A percentile compares a stretch with the other conserved stretches of the same genome.
Conservation (phyloP, 2,888 invertebrate genomes). For the Mesorhabditis spiculigera region DNA sequence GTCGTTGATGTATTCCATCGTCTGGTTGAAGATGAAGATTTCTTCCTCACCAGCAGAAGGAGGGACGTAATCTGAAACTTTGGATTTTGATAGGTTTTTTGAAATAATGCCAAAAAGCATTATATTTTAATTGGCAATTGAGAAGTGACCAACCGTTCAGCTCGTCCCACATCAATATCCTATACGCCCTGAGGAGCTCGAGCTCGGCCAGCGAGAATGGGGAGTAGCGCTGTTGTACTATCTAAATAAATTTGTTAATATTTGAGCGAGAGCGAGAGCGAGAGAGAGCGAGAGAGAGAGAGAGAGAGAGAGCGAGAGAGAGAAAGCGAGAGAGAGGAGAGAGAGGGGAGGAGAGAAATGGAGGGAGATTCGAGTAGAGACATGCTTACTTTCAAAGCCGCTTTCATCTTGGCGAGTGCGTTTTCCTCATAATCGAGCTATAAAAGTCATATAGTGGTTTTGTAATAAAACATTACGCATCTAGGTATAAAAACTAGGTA, state of each 20-base stretch:
- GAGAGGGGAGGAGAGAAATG: no score
- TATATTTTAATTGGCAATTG: neutral
- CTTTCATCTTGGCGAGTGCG: neutral
- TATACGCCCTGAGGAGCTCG: neutral
- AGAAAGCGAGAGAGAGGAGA: no score
- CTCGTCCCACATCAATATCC: conserved; percentile 1
- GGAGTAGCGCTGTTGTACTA: neutral
- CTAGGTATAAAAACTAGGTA: neutral
- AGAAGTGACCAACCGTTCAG: neutral
- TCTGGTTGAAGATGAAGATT: conserved; percentile 5
- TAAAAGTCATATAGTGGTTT: neutral
- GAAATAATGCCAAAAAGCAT: neutral
- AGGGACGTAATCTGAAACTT: neutral
- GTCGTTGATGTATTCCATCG: conserved; percentile 1
- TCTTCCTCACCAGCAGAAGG: neutral
- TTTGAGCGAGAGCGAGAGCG: no score
- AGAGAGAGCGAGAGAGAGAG: no score
- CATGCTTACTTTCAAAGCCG: neutral
- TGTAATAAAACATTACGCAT: neutral
- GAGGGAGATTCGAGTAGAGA: no score
- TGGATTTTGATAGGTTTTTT: neutral
- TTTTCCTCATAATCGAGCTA: neutral
- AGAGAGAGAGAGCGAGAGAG: no score
- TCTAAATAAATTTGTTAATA: neutral
- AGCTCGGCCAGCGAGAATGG: neutral